Evolutionary conservation across 2,113 vertebrate genomes (phyloP).

Genomic region (Microtus montanus): DNA sequence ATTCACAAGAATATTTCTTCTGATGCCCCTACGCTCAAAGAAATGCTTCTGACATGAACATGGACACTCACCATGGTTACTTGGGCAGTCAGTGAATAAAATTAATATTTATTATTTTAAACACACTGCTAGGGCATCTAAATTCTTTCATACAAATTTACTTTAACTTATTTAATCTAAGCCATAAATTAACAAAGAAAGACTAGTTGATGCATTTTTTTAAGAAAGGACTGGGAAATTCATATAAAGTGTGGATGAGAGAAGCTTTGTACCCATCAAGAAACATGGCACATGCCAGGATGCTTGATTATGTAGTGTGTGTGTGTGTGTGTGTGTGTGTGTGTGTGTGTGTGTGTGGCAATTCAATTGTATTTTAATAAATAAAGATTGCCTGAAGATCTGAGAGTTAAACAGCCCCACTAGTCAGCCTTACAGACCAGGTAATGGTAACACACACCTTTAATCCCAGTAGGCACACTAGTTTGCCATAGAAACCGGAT

Average conservation of each 20-base stretch:
- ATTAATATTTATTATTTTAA: constrained; percentile 34
- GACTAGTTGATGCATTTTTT: constrained; percentile 40
- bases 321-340: neutral
- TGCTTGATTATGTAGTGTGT: neutral
- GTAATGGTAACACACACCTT: no score
- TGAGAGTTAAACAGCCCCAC: no score
- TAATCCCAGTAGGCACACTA: no score
- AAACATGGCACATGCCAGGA: neutral
- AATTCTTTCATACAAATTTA: constrained; percentile 12
- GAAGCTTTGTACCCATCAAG: constrained; percentile 1
- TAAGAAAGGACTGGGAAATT: constrained; percentile 34
- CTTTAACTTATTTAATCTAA: constrained; percentile 57
- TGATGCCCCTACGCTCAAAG: neutral
- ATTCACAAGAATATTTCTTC: neutral
- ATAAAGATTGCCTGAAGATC: no score
- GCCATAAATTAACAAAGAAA: constrained; percentile 58
- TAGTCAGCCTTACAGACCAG: no score
- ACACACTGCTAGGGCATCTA: constrained; percentile 33
- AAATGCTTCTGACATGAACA: neutral
- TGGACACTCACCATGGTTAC: neutral
- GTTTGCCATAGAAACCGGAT: no score
- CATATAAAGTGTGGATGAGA: constrained; percentile 5
- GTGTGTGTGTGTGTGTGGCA: no score
- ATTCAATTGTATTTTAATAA: no score
- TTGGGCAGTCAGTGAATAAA: neutral